These are phyloP conservation scores for Ciconia maguari DNA, from an alignment of 2,113 vertebrate genomes.

Conservation along the genomic window DNA sequence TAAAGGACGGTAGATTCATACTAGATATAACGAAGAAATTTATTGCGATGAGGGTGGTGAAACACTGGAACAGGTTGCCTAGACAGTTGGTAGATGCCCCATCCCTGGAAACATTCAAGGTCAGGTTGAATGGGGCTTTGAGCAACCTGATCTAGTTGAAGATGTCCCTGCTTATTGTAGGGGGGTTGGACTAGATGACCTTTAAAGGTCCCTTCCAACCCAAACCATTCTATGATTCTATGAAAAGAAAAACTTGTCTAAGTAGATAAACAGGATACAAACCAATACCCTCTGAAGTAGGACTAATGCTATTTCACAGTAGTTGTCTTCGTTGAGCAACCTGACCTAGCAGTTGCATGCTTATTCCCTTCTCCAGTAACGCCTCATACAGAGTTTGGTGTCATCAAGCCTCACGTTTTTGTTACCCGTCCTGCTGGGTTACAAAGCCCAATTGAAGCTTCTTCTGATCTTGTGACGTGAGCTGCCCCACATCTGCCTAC, in stretches of 20 bases:
- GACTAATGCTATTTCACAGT: not conserved
- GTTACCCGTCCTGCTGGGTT: not conserved
- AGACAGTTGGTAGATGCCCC: too few relatives aligned
- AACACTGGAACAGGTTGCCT: not conserved
- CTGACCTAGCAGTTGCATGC: not conserved
- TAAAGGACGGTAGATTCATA: not conserved
- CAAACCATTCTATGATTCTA: not conserved
- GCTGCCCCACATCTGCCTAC: not conserved
- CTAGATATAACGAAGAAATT: not conserved
- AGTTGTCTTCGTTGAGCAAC: not conserved
- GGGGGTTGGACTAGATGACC: not conserved
- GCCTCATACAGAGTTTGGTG: not conserved
- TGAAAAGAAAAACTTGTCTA: not conserved
- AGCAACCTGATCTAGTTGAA: not conserved
- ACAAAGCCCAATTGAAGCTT: not conserved
- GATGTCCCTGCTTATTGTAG: too few relatives aligned
- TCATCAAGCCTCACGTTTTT: not conserved
- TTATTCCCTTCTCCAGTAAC: not conserved
- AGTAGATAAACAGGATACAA: not conserved
- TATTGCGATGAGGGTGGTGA: not conserved
- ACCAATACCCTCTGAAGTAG: not conserved
- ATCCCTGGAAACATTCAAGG: not conserved
- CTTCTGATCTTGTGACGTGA: not conserved
- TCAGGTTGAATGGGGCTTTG: not conserved
- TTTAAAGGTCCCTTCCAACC: not conserved